Conservation (phyloP, 1,140 invertebrate genomes). For the Drosophila bocqueti region DNA sequence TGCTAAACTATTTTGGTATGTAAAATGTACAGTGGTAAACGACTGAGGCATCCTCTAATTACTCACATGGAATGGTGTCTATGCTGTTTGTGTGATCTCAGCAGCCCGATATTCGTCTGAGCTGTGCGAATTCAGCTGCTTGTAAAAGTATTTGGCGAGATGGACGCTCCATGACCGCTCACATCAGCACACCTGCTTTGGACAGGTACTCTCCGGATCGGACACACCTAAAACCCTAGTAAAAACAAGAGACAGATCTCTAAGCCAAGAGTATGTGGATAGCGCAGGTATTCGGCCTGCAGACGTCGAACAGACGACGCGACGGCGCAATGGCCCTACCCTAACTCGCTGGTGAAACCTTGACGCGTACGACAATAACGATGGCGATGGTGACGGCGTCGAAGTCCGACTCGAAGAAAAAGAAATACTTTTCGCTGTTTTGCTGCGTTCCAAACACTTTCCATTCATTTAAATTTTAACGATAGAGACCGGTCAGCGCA, state of each 20-base stretch:
- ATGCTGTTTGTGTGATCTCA: slow-evolving; percentile 17
- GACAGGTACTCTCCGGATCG: slow-evolving; percentile 7
- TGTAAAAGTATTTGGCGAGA: slow-evolving; percentile 17
- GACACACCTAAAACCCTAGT: not conserved
- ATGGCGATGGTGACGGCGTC: not conserved
- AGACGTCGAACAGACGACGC: slow-evolving; percentile 18
- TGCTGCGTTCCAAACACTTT: slow-evolving; percentile 67
- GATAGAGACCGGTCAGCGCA: slow-evolving; percentile 30
- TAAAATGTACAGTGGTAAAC: not conserved
- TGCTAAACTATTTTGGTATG: not conserved
- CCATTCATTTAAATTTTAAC: slow-evolving; percentile 82
- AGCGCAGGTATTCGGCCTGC: slow-evolving; percentile 50
- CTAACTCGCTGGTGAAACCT: slow-evolving; percentile 33
- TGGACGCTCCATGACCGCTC: slow-evolving; percentile 40
- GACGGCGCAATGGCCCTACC: not conserved
- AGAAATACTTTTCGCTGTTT: slow-evolving; percentile 36
- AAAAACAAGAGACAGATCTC: slow-evolving; percentile 1
- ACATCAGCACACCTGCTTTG: not conserved
- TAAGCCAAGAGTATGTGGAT: slow-evolving; percentile 27
- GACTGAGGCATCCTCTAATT: slow-evolving; percentile 31
- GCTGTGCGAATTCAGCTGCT: slow-evolving; percentile 7
- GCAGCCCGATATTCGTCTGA: not conserved
- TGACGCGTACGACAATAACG: slow-evolving; percentile 6
- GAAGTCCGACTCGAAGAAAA: slow-evolving; percentile 10
- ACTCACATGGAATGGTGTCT: slow-evolving; percentile 13